Percentiles rank a stretch among this genome's conserved stretches.
Conservation (phyloP, 2,888 invertebrate species). For the Lydus trimaculatus region DNA sequence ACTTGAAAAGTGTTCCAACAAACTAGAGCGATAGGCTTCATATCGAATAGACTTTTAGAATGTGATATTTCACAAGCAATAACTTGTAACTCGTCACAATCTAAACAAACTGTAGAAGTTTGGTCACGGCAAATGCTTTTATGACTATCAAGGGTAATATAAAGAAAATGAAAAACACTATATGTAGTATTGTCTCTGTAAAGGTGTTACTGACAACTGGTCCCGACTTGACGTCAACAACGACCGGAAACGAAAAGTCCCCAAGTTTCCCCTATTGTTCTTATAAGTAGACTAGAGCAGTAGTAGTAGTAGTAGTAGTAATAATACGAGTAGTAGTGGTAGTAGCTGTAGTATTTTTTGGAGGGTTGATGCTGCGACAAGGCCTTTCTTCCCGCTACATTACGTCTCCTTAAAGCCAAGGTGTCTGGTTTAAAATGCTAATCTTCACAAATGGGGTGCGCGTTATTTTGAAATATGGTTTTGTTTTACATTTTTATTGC, state of each 20-base stretch:
- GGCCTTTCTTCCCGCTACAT: slow-evolving; percentile 52
- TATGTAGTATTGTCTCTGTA: slow-evolving; percentile 59
- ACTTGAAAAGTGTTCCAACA: slow-evolving; percentile 58
- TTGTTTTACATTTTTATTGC: slow-evolving; percentile 64
- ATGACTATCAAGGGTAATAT: slow-evolving; percentile 85
- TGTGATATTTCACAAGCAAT: slow-evolving; percentile 53
- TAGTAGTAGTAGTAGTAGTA: not conserved
- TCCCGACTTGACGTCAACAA: slow-evolving; percentile 54
- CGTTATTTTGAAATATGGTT: slow-evolving; percentile 63
- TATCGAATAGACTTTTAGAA: slow-evolving; percentile 53
- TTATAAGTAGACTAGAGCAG: slow-evolving; percentile 7
- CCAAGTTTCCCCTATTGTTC: slow-evolving; percentile 46
- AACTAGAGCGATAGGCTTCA: slow-evolving; percentile 58
- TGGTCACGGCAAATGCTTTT: slow-evolving; percentile 90
- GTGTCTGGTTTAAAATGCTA: slow-evolving; percentile 63
- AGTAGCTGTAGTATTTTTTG: not conserved
- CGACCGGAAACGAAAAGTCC: slow-evolving; percentile 50
- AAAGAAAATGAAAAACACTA: slow-evolving; percentile 90
- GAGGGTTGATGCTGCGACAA: slow-evolving; percentile 38
- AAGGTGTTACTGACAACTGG: slow-evolving; percentile 59
- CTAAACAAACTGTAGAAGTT: slow-evolving; percentile 65
- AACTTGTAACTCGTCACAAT: slow-evolving; percentile 58
- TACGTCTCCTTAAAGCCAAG: slow-evolving; percentile 60
- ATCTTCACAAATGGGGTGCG: slow-evolving; percentile 62
- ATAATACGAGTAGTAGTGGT: not conserved